These are phyloP conservation scores for Pararge aegeria DNA, from an alignment of 1,140 invertebrate species.

Conservation along the genomic window DNA sequence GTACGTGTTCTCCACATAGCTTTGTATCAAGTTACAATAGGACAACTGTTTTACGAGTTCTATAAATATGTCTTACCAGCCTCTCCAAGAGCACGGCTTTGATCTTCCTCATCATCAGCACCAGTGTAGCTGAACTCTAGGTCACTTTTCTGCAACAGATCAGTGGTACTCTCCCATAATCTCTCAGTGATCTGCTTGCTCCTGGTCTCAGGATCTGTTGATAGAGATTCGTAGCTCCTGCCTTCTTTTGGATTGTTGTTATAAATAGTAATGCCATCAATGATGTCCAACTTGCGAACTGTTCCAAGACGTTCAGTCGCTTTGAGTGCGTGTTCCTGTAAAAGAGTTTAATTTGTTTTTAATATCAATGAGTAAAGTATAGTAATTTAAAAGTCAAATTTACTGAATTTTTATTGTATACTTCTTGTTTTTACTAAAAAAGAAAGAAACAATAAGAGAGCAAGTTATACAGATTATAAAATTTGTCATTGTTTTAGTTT, in stretches of 20 bases:
- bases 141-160: constrained; percentile 55
- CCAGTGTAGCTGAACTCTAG: constrained; percentile 56
- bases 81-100: constrained; percentile 50
- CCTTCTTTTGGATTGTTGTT: constrained; percentile 59
- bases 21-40: too few species aligned
- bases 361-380: too few species aligned
- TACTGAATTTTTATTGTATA: too few species aligned
- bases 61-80: constrained; percentile 39
- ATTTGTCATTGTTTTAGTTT: too few species aligned
- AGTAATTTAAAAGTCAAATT: too few species aligned
- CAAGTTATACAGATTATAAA: too few species aligned
- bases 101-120: constrained; percentile 52
- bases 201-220: constrained; percentile 49
- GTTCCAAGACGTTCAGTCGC: constrained; percentile 51
- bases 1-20: too few species aligned
- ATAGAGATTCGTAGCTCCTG: constrained; percentile 52
- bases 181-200: constrained; percentile 53
- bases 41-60: too few species aligned
- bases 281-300: constrained; percentile 55
- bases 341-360: too few species aligned
- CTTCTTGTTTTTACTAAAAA: too few species aligned
- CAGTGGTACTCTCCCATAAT: constrained; percentile 53
- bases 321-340: constrained; percentile 62
- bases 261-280: constrained; percentile 58
- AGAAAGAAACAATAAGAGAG: too few species aligned